Conservation (phyloP, 2,888 invertebrate species). For the Agrotis ipsilon region DNA sequence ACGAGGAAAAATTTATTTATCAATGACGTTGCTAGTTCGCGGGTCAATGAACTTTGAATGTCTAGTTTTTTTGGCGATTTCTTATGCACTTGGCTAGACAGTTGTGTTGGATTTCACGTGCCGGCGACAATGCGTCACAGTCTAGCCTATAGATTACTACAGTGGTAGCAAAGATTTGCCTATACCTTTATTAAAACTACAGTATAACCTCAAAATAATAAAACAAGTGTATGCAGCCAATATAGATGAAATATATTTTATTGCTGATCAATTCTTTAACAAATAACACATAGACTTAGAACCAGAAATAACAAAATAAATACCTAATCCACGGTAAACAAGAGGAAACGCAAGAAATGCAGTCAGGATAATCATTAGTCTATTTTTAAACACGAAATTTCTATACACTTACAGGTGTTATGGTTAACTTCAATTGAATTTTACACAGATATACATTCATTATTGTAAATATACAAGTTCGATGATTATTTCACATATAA, state of each 20-base stretch:
- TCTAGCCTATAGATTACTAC: constrained; percentile 1
- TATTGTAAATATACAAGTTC: constrained; percentile 79
- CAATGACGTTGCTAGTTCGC: constrained; percentile 34
- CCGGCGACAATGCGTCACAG: constrained; percentile 21
- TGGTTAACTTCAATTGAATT: constrained; percentile 70
- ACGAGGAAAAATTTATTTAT: constrained; percentile 27
- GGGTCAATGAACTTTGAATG: constrained; percentile 42
- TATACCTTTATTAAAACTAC: neutral
- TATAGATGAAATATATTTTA: constrained; percentile 86
- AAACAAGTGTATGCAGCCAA: constrained; percentile 78
- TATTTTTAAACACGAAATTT: constrained; percentile 73
- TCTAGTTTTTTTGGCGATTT: constrained; percentile 22
- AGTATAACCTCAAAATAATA: constrained; percentile 61
- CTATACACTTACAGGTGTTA: constrained; percentile 70
- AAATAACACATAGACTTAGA: constrained; percentile 89
- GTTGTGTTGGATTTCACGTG: neutral
- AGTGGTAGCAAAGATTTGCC: neutral
- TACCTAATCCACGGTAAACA: constrained; percentile 88
- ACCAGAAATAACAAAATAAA: constrained; percentile 90
- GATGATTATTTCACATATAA: constrained; percentile 67
- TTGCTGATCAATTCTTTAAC: constrained; percentile 88
- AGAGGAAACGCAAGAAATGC: constrained; percentile 79
- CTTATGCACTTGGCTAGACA: constrained; percentile 29
- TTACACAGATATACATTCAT: constrained; percentile 79
- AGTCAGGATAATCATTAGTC: constrained; percentile 69